Conservation (phyloP, 2,113 vertebrate genomes). For the Scolopax mira region DNA sequence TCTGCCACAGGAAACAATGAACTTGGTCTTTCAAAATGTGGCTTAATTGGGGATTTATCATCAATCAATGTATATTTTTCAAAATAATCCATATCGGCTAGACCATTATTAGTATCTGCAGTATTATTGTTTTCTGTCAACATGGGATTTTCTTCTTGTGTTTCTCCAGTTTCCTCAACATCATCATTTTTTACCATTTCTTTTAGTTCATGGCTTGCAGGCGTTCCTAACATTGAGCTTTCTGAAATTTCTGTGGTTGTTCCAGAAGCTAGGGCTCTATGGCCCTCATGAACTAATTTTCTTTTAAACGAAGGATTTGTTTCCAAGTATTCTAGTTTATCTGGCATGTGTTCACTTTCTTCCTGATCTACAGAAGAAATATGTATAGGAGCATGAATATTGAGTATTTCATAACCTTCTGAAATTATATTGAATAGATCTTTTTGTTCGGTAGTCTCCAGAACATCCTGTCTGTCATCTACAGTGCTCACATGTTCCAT, state of each 20-base stretch:
- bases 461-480: conserved; percentile 23
- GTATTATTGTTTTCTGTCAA: not conserved
- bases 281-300: conserved; percentile 6
- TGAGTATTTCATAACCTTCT: conserved; percentile 92
- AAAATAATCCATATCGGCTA: conserved; percentile 86
- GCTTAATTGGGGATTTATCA: conserved; percentile 73
- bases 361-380: conserved; percentile 89
- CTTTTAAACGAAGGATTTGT: conserved; percentile 79
- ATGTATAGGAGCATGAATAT: conserved; percentile 87
- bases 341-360: conserved; percentile 82
- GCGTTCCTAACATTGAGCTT: not conserved
- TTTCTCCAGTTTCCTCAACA: conserved; percentile 3
- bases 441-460: conserved; percentile 78
- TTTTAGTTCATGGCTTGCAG: not conserved
- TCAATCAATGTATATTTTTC: conserved; percentile 92
- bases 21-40: conserved; percentile 52
- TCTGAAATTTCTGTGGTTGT: conserved; percentile 29
- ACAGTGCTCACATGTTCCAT: not conserved
- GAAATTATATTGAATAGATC: conserved; percentile 89
- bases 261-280: not conserved
- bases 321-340: conserved; percentile 88
- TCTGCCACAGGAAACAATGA: conserved; percentile 42
- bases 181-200: not conserved
- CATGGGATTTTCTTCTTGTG: not conserved
- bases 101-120: conserved; percentile 13